Evolutionary conservation across 1,140 invertebrate genomes (phyloP).

Genomic region (Meteorus sp.): DNA sequence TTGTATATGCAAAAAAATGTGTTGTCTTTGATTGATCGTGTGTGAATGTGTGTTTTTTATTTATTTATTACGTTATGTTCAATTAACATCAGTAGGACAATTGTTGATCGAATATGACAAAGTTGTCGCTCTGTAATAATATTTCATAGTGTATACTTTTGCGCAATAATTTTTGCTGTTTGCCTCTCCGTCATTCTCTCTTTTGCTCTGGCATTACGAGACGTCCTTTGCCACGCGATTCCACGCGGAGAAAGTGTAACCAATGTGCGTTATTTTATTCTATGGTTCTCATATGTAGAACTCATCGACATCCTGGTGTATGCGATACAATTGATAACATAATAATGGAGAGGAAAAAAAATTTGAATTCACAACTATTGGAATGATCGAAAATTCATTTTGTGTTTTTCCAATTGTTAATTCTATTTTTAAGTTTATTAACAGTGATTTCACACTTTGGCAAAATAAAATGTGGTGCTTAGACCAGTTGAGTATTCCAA

Average conservation of each 20-base stretch:
- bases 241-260: slow-evolving; percentile 14
- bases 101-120: too few relatives aligned
- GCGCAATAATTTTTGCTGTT: not conserved
- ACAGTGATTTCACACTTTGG: not conserved
- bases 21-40: not conserved
- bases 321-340: too few relatives aligned
- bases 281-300: not conserved
- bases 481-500: not conserved
- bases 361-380: too few relatives aligned
- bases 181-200: slow-evolving; percentile 3
- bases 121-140: too few relatives aligned
- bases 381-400: too few relatives aligned
- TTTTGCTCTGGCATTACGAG: slow-evolving; percentile 17
- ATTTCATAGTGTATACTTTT: too few relatives aligned
- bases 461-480: not conserved
- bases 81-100: too few relatives aligned
- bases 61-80: too few relatives aligned
- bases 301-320: not conserved
- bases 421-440: too few relatives aligned
- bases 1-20: not conserved
- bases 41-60: not conserved
- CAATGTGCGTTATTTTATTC: not conserved
- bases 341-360: too few relatives aligned
- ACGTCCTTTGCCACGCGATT: slow-evolving; percentile 16
- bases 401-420: too few relatives aligned